Conservation (phyloP, 1,140 invertebrate genomes). For the Trichomalopsis sarcophagae region DNA sequence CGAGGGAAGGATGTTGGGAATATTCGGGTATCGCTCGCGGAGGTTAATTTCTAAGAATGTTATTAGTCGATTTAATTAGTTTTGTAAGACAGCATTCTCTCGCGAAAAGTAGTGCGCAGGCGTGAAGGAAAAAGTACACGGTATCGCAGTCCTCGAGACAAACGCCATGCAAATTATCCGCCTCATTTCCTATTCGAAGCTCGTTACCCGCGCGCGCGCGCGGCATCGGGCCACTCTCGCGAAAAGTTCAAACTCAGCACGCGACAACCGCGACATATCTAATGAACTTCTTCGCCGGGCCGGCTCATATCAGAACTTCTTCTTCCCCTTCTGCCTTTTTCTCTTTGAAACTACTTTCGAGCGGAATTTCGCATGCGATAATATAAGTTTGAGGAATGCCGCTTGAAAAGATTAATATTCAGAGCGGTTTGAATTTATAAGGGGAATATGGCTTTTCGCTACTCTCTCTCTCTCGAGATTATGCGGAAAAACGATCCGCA, state of each 20-base stretch:
- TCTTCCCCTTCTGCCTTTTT: neutral
- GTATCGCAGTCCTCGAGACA: no score
- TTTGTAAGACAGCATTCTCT: neutral
- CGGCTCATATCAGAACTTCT: neutral
- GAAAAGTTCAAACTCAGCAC: slow-evolving; percentile 47
- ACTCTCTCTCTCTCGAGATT: no score
- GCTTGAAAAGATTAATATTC: slow-evolving; percentile 33
- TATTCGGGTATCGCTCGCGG: no score
- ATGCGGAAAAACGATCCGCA: no score
- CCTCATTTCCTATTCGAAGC: slow-evolving; percentile 61
- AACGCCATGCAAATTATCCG: slow-evolving; percentile 62
- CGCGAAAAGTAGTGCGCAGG: neutral
- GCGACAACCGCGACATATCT: slow-evolving; percentile 47
- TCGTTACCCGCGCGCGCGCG: slow-evolving; percentile 50
- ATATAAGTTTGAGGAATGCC: slow-evolving; percentile 31
- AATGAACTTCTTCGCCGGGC: slow-evolving; percentile 39
- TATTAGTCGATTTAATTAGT: neutral
- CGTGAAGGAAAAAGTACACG: neutral
- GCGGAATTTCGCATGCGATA: slow-evolving; percentile 29
- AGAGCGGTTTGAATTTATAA: slow-evolving; percentile 16
- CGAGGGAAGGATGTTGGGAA: neutral
- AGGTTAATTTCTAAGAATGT: no score
- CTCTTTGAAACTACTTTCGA: slow-evolving; percentile 12
- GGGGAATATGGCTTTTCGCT: no score
- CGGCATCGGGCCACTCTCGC: slow-evolving; percentile 38